Evolutionary conservation across 2,113 vertebrate genomes (phyloP), one percentile per base, ranked within the genome.

Genomic region (Indri indri): DNA sequence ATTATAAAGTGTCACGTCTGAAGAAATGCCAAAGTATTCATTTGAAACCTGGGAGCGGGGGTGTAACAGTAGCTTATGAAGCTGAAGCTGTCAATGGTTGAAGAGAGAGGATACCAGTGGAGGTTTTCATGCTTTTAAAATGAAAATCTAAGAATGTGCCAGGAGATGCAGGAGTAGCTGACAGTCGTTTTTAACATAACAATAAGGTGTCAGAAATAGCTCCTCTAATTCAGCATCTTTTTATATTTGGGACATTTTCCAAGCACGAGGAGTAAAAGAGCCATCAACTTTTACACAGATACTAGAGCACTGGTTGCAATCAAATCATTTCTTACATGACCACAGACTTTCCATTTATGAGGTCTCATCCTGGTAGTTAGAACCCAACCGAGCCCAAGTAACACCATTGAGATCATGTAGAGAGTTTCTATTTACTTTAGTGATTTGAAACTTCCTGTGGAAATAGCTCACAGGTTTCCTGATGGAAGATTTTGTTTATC

Each of bases 401-500:
- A 98, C 1, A 3, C 96, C 96, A 96, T 30, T 98, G 98, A 98
- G 99, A 98, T 98, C 98, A 98, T 98, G 98, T 95, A 97, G 98
- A 98, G 94, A 95, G 98, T 99, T 99, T 99, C 96, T 99, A 99
- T 99, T 99, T 99, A 99, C 99, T 99, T 99, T 99, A 99, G 99
- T 99, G 99, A 99, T 99, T 99, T 99, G 99, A 99, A 99, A 99
- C 99, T 99, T 99, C 99, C 99, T 98, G 99, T 99, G 99, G 99
- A 99, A 99, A 99, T 99, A 98, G 99, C 99, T 99, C 99, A 98
- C 99, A 99, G 99, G 99, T 99, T 99, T 99, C 99, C 99, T 99
- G 99, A 99, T 99, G 99, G 99, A 99, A 99, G 99, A 99, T 99
- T 99, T 99, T 99, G 99, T 99, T 99, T 99, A 99, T 99, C 99